Conservation (phyloP, 2,113 vertebrate genomes). For the Ceyx cyanopectus region DNA sequence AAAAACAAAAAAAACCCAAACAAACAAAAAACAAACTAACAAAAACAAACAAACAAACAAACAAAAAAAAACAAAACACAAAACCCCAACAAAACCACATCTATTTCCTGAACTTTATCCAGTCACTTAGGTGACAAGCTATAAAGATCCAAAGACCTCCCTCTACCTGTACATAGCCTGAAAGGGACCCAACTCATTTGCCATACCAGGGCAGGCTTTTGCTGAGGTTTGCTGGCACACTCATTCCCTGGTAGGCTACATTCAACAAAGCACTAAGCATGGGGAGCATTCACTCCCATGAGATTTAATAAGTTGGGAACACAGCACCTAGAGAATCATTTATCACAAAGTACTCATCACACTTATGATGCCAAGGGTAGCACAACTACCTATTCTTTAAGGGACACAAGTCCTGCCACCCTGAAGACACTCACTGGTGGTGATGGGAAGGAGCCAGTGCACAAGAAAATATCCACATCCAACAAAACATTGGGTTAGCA, state of each 20-base stretch:
- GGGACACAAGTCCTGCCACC: neutral
- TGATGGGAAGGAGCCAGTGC: neutral
- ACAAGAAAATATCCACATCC: fast-evolving
- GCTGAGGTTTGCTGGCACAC: neutral
- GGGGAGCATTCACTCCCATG: fast-evolving
- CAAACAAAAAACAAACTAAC: too few relatives aligned
- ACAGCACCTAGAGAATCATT: neutral
- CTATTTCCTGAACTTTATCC: neutral
- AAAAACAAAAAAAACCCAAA: too few relatives aligned
- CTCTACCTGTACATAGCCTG: neutral
- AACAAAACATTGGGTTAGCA: neutral
- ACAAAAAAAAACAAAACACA: too few relatives aligned
- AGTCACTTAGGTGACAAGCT: neutral
- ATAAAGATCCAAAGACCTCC: neutral
- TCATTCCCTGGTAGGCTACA: fast-evolving
- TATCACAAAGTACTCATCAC: neutral
- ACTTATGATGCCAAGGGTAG: neutral
- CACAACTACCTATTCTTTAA: neutral
- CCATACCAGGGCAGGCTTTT: neutral
- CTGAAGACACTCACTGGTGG: neutral
- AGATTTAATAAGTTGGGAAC: neutral
- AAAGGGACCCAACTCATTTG: fast-evolving
- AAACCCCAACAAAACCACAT: too few relatives aligned
- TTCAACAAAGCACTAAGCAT: fast-evolving
- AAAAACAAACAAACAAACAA: too few relatives aligned